Evolutionary conservation across 2,888 invertebrate genomes (phyloP).

Genomic region (Chirona hameri): DNA sequence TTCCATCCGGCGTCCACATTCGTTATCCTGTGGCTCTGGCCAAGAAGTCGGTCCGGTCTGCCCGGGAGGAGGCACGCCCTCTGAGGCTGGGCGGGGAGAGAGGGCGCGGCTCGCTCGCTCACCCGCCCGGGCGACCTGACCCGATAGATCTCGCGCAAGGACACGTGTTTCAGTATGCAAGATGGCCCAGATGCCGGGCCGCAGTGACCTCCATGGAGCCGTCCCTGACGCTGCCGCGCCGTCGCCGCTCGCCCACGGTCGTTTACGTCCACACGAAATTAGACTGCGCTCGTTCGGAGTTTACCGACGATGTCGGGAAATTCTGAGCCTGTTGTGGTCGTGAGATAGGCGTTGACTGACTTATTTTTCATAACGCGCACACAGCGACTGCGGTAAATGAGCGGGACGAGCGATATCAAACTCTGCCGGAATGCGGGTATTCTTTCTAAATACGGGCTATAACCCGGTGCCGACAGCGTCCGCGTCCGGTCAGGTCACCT

Average conservation of each 20-base stretch:
- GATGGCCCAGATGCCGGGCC: conserved; percentile 1
- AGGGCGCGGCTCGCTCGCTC: not conserved
- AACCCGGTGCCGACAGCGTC: not conserved
- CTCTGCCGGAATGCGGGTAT: not conserved
- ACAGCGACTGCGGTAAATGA: not conserved
- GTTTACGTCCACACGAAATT: not conserved
- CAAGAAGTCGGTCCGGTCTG: not conserved
- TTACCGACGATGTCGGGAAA: not conserved
- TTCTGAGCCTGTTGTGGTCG: not conserved
- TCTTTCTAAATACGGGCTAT: not conserved
- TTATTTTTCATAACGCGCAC: not conserved
- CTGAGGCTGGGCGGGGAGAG: not conserved
- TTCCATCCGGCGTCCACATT: no score
- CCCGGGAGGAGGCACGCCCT: not conserved
- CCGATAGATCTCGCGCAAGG: not conserved
- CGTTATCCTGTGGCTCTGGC: no score
- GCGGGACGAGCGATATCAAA: not conserved
- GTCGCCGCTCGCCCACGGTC: not conserved
- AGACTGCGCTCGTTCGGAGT: not conserved
- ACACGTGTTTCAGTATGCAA: not conserved
- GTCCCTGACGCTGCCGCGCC: no score
- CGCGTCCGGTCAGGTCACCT: not conserved
- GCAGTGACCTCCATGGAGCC: not conserved
- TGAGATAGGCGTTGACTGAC: not conserved
- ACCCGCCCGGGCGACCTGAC: not conserved